Evolutionary conservation across 2,797 vertebrate species (phyloP).

Genomic region (Microchirus variegatus): DNA sequence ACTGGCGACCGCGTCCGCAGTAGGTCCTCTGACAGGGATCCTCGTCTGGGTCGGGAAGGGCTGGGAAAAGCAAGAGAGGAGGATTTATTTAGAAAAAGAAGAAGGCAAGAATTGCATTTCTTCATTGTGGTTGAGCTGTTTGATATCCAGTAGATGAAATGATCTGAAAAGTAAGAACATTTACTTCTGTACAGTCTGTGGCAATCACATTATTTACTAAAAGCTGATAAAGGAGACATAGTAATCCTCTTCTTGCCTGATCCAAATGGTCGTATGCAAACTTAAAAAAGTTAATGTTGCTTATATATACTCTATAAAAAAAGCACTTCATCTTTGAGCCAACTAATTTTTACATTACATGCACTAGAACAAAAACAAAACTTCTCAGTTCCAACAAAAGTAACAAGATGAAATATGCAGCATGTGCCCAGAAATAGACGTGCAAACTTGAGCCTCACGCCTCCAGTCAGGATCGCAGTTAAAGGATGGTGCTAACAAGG

Average conservation of each 20-base stretch:
- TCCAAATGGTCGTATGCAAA: too few species aligned
- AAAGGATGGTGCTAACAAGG: slow-evolving; percentile 30
- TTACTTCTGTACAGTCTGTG: background rate
- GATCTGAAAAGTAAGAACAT: background rate
- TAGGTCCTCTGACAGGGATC: slow-evolving; percentile 82
- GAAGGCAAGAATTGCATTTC: background rate
- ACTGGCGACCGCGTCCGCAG: slow-evolving; percentile 87
- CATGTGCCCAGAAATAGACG: slow-evolving; percentile 19
- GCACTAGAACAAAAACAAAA: slow-evolving; percentile 6
- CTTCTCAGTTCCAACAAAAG: background rate
- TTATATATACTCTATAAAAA: too few species aligned
- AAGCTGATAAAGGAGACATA: too few species aligned
- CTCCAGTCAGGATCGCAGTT: slow-evolving; percentile 7
- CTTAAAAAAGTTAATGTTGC: too few species aligned
- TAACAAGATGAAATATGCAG: background rate
- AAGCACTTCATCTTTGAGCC: background rate
- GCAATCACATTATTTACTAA: too few species aligned
- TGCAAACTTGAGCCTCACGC: slow-evolving; percentile 19
- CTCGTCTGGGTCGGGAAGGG: slow-evolving; percentile 62
- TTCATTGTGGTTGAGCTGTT: too few species aligned
- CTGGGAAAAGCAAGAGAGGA: slow-evolving; percentile 65
- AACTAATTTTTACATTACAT: too few species aligned
- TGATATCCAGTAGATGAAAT: background rate
- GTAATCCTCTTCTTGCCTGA: too few species aligned
- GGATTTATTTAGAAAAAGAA: background rate